Percentiles rank a stretch among this genome's conserved stretches.
These are phyloP conservation scores for Xylocopa sonorina DNA, from an alignment of 1,140 invertebrate species.

Conservation along the genomic window DNA sequence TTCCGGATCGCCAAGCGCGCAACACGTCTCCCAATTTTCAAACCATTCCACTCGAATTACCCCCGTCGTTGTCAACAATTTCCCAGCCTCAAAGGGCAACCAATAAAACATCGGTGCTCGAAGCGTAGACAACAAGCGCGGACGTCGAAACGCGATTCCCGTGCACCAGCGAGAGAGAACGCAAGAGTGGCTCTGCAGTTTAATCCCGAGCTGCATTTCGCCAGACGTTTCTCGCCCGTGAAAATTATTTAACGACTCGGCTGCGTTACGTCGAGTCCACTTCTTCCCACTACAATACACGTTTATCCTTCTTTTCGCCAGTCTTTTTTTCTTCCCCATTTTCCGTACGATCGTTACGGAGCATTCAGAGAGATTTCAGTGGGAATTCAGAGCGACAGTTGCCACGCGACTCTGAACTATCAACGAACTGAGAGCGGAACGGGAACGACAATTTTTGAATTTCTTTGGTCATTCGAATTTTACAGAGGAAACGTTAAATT, in stretches of 20 bases:
- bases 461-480: background rate
- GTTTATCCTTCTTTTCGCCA: background rate
- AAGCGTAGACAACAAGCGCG: background rate
- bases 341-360: no score
- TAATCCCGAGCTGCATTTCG: background rate
- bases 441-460: background rate
- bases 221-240: background rate
- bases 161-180: background rate
- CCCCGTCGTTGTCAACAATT: background rate
- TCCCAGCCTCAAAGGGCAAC: background rate
- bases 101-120: constrained; percentile 18
- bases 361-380: background rate
- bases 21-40: background rate
- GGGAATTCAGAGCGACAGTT: background rate
- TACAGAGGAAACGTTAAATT: no score
- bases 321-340: background rate
- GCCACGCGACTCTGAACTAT: background rate
- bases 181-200: background rate
- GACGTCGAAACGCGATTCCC: constrained; percentile 15
- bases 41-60: constrained; percentile 12
- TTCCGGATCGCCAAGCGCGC: background rate
- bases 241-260: constrained; percentile 33
- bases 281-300: background rate
- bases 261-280: background rate
- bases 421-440: background rate